Evolutionary conservation across 2,113 vertebrate genomes (phyloP), one percentile per base, ranked within the genome.

Genomic region (Apodemus speciosus): DNA sequence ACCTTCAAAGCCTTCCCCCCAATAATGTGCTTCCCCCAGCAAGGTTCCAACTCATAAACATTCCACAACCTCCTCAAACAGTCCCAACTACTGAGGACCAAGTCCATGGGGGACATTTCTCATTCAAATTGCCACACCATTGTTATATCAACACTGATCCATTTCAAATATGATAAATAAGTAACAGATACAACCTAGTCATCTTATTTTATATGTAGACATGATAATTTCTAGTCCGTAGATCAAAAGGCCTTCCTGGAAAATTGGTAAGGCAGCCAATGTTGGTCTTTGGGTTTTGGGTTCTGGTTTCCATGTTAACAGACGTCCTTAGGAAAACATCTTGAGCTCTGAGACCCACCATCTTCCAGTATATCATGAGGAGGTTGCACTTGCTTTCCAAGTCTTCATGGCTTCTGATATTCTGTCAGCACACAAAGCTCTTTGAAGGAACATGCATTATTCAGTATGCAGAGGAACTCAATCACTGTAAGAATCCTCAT

Each of bases 401-500:
- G 16, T 73, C 85, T 90, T 60, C 27, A 73, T 88, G 56, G 66
- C 11, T 75, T 86, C 92, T 93, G 71, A 69, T 94, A 89, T 62
- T 75, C 69, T 86, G 38, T 71, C 77, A 75, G 86, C 49, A 83
- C 72, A 53, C 60, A 62, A 90, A 93, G 81, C 77, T 81, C 51
- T 43, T 95, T 89, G 75, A 88, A 95, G 4, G 35, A 64, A 58
- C 20, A 90, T 90, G 49, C 90, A 60, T 96, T 95, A 93, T 94
- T 94, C 86, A 95, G 8, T 66, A 88, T 83, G 18, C 13, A 77
- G 15, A 85, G 35, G 11, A 93, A 95, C 89, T 80, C 62, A 91
- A 25, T 90, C 58, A 94, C 38, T 87, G 79, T 87, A 68, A 90
- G n/a, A 85, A 91, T 75, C 2, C 23, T 94, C 79, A 83, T 92